These are phyloP conservation scores for Aphaenogaster floridana DNA, from an alignment of 1,140 invertebrate species.

Conservation along the genomic window DNA sequence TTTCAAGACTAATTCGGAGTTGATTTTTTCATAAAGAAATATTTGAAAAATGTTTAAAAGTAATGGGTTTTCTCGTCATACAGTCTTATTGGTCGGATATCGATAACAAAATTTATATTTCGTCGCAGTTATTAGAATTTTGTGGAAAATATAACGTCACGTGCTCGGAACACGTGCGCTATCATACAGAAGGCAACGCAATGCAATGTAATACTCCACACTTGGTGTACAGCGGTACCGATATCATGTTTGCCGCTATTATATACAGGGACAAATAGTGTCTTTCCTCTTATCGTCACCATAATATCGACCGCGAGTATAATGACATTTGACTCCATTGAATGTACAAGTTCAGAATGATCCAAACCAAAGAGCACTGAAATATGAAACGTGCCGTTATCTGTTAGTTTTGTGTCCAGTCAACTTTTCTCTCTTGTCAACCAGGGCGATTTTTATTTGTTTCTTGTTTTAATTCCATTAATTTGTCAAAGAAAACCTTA, in stretches of 20 bases:
- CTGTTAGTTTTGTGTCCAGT: not conserved
- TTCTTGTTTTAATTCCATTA: not conserved
- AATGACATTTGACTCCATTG: conserved; percentile 43
- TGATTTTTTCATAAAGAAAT: not conserved
- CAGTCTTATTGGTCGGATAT: not conserved
- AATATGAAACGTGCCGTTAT: not conserved
- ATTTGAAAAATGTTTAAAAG: not conserved
- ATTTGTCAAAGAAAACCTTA: not conserved
- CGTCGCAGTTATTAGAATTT: not conserved
- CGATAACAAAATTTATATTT: not conserved
- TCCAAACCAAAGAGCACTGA: not conserved
- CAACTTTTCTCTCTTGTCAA: not conserved
- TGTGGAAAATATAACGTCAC: not conserved
- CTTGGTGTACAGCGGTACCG: not conserved
- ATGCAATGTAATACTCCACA: conserved; percentile 19
- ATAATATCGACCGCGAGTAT: not conserved
- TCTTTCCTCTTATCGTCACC: conserved; percentile 34
- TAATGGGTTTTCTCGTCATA: not conserved
- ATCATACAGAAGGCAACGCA: not conserved
- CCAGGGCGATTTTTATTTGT: not conserved
- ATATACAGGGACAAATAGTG: conserved; percentile 42
- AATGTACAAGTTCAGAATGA: conserved; percentile 22
- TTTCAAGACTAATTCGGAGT: not conserved
- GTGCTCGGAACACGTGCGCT: not conserved
- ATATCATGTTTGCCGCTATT: conserved; percentile 29